Base-by-base conservation (phyloP, 2,113 vertebrate species). In the Mus spicilegus region DNA sequence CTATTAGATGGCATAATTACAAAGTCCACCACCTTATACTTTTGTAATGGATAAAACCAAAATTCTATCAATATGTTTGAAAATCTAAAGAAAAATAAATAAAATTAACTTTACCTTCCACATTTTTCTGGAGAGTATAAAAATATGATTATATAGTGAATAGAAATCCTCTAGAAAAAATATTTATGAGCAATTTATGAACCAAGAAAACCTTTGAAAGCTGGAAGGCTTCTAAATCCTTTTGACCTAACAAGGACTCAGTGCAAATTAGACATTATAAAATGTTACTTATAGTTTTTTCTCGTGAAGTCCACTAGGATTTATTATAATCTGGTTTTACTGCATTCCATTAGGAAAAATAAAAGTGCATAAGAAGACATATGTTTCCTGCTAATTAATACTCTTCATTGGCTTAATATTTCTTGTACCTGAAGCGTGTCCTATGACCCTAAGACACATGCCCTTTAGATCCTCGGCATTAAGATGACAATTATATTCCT, bases 401-500 rank as follows among this genome's bases (percentile, higher is more conserved):
- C 39, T 93, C 80, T 86, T 73, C 39, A 77, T 95, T 95, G 88
- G 95, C 95, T 89, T 96, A n/a, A 61, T 92, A 82, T 61, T 96
- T 80, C 72, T 56, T 58, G 6, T 73, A 96, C 90, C 84, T 95
- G 76, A 90, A 17, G 8, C 54, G 73, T 30, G 65, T 91, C 87
- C 67, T 80, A 54, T 89, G 56, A 2, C 65, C 97, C 77, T 95
- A 92, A 96, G 97, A 96, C 75, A 94, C 54, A 85, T 87, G 95
- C 26, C 95, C 95, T 98, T 89, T 87, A 96, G 89, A 90, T 94
- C 72, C 72, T 98, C 85, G 95, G 91, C 96, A 72, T 96, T 97
- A 97, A 98, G 96, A 92, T 98, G 97, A 94, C 92, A 98, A 98
- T 98, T 98, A 97, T 85, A 97, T 96, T 95, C 65, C 94, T 97